Base-by-base conservation (phyloP, 1,140 invertebrate species). In the Eueides isabella region DNA sequence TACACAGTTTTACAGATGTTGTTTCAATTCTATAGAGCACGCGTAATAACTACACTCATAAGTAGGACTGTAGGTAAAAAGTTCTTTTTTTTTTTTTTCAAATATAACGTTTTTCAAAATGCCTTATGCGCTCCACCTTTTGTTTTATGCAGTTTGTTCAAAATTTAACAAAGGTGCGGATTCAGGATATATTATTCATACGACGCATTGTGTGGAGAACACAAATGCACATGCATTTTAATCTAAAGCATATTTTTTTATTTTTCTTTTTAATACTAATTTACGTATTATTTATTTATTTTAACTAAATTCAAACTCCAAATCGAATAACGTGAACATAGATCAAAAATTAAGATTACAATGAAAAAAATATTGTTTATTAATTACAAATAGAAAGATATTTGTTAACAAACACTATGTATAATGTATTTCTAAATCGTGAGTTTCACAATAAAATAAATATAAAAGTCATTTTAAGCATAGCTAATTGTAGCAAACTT, bases 101-200 rank as follows among this genome's bases (percentile, higher is more conserved):
- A 71, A 64, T 19, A 44, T 71, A 31, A 38, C 63, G 63, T 35
- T 63, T n/a, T 62, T 29, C 14, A 71, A 65, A 65, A 71, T 71
- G 23, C 44, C 29, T 44, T 64, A 55, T 55, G 12, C 4, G 62
- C 69, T 44, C 23, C 23, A 48, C 61, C 69, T 64, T 66, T 72
- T 72, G 38, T 72, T 48, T 71, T 55, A 30, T 6, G 35, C 30
- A 14, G 62, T 72, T 55, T 48, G 41, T 66, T 72, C 48, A 66
- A 72, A 61, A 72, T 66, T 55, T 30, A 35, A 71, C 63, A 72
- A 72, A 72, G 61, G 69, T 72, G 41, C 70, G 38, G 29, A 66
- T 72, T 72, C 68, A 66, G 64, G 71, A 85, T 84, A 82, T 84
- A 81, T 83, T 84, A 85, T 84, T 85, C 84, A 85, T 81, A 61